Conservation (phyloP, 2,113 vertebrate species). For the Rattus norvegicus region GRCr8 NC_086028.1:94712001-94712500, state of each 20-base stretch:
- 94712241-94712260: neutral
- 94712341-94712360: neutral
- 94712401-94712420: neutral
- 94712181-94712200: accelerated
- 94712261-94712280: neutral
- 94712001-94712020: neutral
- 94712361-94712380: neutral
- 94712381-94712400: neutral
- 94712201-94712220: neutral
- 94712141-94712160: neutral
- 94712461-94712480: neutral
- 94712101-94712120: neutral
- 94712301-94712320: neutral
- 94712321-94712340: neutral
- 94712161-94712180: accelerated
- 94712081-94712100: neutral
- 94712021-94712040: accelerated
- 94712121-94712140: too few species aligned
- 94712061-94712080: neutral
- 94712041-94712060: neutral
- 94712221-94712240: neutral
- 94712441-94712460: neutral
- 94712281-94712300: neutral
- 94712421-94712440: neutral
- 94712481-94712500: neutral